phyloP scores from a whole-genome alignment of 2,888 invertebrate species.

The Hoplodrina blanda region DNA sequence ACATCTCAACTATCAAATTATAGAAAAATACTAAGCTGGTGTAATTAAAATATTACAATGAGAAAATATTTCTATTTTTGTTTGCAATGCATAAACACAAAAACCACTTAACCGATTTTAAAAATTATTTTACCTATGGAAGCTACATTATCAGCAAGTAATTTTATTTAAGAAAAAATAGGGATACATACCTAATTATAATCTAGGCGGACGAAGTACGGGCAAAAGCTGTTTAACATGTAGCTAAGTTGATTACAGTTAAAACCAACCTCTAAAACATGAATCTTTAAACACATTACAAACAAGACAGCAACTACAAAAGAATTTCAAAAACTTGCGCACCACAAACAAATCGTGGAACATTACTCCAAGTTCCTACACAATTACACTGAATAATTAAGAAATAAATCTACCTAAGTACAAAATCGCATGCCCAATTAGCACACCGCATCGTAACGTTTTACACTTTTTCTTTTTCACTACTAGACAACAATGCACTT shows the following conservation, averaged over 20 bases:
- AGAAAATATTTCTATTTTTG: no score
- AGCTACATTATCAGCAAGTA: no score
- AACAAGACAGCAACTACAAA: constrained; percentile 18
- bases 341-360: constrained; percentile 34
- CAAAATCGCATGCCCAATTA: constrained; percentile 68
- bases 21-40: no score
- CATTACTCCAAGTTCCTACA: constrained; percentile 55
- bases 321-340: constrained; percentile 6
- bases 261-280: background rate
- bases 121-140: no score
- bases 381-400: constrained; percentile 80
- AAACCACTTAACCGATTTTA: no score
- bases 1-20: no score
- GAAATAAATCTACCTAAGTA: constrained; percentile 80
- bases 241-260: background rate
- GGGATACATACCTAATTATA: no score
- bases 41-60: no score
- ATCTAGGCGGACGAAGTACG: no score
- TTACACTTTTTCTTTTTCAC: constrained; percentile 81
- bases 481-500: constrained; percentile 30
- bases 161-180: no score
- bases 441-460: constrained; percentile 72
- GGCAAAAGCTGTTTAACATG: no score
- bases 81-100: no score
- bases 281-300: background rate